phyloP scores from a whole-genome alignment of 2,797 vertebrate species.

The Vipera latastei region DNA sequence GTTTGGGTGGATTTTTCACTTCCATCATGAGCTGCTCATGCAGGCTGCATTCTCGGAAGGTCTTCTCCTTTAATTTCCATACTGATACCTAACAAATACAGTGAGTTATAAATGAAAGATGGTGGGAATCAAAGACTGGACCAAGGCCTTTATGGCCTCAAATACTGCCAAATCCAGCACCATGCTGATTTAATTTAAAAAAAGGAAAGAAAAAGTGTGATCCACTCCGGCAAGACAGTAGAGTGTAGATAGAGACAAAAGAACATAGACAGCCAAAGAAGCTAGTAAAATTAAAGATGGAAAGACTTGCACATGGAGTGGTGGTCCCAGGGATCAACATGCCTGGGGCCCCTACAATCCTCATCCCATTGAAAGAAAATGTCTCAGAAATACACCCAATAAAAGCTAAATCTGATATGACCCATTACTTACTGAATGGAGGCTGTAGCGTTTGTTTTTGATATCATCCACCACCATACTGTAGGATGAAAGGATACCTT shows the following conservation, averaged over 20 bases:
- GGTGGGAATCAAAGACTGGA: background rate
- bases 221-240: background rate
- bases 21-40: constrained; percentile 67
- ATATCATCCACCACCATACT: constrained; percentile 72
- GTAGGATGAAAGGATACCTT: constrained; percentile 48
- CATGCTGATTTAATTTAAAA: background rate
- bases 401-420: background rate
- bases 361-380: background rate
- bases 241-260: background rate
- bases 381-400: background rate
- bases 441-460: constrained; percentile 63
- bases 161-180: background rate
- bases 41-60: constrained; percentile 45
- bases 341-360: background rate
- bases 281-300: background rate
- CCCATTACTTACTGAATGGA: constrained; percentile 61
- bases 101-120: background rate
- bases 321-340: background rate
- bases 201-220: background rate
- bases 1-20: constrained; percentile 50
- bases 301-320: background rate
- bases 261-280: background rate
- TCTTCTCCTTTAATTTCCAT: constrained; percentile 47
- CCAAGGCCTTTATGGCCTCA: background rate
- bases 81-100: constrained; percentile 60